phyloP scores from a whole-genome alignment of 2,797 vertebrate species.

The Lophura swinhoii region DNA sequence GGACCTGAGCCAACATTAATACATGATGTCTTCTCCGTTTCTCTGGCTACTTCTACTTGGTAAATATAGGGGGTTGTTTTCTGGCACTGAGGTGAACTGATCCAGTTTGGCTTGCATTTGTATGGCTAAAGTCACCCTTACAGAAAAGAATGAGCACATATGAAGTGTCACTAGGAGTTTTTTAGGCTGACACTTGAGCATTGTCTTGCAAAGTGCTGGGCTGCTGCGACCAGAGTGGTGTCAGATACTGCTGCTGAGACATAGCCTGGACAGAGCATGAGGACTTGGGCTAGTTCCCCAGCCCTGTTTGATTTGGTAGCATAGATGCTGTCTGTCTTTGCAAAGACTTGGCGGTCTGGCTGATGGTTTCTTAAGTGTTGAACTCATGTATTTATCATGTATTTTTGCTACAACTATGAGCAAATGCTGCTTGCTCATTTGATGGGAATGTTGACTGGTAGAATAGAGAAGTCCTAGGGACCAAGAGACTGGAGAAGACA shows the following conservation, averaged over 20 bases:
- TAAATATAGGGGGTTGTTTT: slow-evolving; percentile 17
- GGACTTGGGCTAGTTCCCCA: background rate
- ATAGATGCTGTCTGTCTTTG: background rate
- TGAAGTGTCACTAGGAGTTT: background rate
- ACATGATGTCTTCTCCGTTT: background rate
- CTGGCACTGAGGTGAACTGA: slow-evolving; percentile 1
- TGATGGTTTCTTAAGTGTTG: background rate
- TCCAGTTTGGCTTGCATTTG: background rate
- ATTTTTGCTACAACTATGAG: background rate
- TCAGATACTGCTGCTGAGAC: background rate
- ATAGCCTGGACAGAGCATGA: background rate
- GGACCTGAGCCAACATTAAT: slow-evolving; percentile 13
- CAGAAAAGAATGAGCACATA: background rate
- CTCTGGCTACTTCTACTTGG: background rate
- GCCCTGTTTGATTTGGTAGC: background rate
- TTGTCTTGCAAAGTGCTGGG: background rate
- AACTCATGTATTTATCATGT: background rate
- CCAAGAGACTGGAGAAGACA: background rate
- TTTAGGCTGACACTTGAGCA: background rate
- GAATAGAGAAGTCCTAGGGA: background rate
- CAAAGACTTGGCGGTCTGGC: background rate
- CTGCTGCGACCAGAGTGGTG: background rate
- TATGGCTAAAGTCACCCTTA: background rate
- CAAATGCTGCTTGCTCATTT: background rate
- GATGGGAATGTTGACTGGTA: background rate